phyloP scores from a whole-genome alignment of 2,113 vertebrate species.

The Erinaceus europaeus region DNA sequence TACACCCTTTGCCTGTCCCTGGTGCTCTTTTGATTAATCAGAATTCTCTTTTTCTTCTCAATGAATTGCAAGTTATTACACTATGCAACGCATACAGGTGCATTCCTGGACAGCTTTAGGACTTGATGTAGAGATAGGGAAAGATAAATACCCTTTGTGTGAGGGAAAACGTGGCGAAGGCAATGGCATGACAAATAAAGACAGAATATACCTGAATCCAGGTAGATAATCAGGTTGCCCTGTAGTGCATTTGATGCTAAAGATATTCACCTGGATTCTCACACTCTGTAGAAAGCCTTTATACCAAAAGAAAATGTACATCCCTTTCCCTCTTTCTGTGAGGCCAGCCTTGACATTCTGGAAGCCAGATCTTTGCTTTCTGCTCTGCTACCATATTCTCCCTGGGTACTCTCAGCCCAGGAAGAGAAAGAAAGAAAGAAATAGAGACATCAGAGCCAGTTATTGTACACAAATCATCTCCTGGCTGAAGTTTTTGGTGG shows the following conservation, averaged over 20 bases:
- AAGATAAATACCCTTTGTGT: neutral
- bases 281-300: neutral
- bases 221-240: conserved; percentile 44
- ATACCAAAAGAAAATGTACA: conserved; percentile 3
- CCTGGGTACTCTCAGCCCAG: conserved; percentile 76
- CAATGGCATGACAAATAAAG: neutral
- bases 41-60: neutral
- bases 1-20: no score
- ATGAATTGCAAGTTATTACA: neutral
- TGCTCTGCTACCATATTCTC: conserved; percentile 27
- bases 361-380: conserved; percentile 40
- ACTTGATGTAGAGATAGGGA: neutral
- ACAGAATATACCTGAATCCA: neutral
- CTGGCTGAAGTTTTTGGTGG: conserved; percentile 91
- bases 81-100: neutral
- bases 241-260: neutral
- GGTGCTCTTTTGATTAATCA: neutral
- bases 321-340: neutral
- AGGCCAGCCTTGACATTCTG: conserved; percentile 45
- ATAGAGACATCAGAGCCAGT: conserved; percentile 78
- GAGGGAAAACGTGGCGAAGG: neutral
- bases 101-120: neutral
- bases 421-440: no score
- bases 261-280: neutral
- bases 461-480: conserved; percentile 93